These are phyloP conservation scores for Drosophila helvetica DNA, from an alignment of 2,888 invertebrate genomes.

Conservation along the genomic window DNA sequence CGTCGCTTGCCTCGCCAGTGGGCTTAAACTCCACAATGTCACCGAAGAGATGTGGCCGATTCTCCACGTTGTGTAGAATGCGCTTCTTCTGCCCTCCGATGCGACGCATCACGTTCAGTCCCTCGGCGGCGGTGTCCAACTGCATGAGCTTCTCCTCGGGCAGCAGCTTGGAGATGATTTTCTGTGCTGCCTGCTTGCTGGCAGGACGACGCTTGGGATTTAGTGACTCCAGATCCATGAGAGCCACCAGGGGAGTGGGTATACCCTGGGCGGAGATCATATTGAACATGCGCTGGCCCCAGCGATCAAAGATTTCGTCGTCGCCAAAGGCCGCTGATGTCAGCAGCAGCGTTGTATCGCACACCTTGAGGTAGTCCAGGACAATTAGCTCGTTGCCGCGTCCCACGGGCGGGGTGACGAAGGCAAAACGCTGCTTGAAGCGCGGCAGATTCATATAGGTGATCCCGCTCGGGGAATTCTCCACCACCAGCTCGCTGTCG, in stretches of 20 bases:
- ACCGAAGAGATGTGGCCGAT: slow-evolving; percentile 92
- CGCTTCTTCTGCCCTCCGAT: slow-evolving; percentile 94
- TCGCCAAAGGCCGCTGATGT: slow-evolving; percentile 87
- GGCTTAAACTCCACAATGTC: slow-evolving; percentile 90
- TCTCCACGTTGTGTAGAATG: slow-evolving; percentile 89
- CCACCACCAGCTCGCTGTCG: slow-evolving; percentile 89
- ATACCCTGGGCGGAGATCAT: slow-evolving; percentile 91
- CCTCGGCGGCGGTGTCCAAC: slow-evolving; percentile 90
- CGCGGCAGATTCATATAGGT: slow-evolving; percentile 91
- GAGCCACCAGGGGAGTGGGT: slow-evolving; percentile 90
- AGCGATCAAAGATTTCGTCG: slow-evolving; percentile 90
- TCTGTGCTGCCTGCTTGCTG: slow-evolving; percentile 81
- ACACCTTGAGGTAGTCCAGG: slow-evolving; percentile 93
- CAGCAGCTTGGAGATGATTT: slow-evolving; percentile 88
- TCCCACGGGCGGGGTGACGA: slow-evolving; percentile 89
- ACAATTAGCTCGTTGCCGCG: slow-evolving; percentile 85
- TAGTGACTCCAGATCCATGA: slow-evolving; percentile 90
- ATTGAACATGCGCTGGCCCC: slow-evolving; percentile 91
- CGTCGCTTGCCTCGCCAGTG: slow-evolving; percentile 81
- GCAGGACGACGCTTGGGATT: slow-evolving; percentile 89
- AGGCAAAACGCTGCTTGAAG: slow-evolving; percentile 94
- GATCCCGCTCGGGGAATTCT: slow-evolving; percentile 87
- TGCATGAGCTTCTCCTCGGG: slow-evolving; percentile 93
- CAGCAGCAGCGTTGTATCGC: slow-evolving; percentile 92
- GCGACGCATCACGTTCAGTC: slow-evolving; percentile 88